Base-by-base conservation (phyloP, 2,113 vertebrate species). In the Rhabdornis inornatus region DNA sequence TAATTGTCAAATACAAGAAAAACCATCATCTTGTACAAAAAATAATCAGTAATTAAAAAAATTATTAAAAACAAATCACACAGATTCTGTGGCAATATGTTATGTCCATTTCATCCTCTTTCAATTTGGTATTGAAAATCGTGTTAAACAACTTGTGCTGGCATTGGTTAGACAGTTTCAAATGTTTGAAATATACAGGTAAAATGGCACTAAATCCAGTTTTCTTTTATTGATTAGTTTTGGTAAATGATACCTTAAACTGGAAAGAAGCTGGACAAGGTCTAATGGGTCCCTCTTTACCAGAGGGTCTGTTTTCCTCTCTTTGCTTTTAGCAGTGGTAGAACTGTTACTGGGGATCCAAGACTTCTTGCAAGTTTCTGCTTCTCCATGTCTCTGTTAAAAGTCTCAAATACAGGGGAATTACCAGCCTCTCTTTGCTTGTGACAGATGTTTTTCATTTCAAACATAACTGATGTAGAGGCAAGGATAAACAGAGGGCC, bases 401-500 rank as follows among this genome's bases (percentile, higher is more conserved):
- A 95, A 77, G 39, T 66, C 55, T 85, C 78, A 88, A 37, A 92
- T 57, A 31, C 16, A 88, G 65, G 39, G 60, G 53, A 94, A 87
- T 59, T 72, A 85, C 78, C 63, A 80, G 55, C 45, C 30, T 94
- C 21, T 86, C 27, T 84, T 50, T 87, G 21, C 13, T 23, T 5
- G 16, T 55, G 63, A 72, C 66, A 95, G 47, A 78, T 64, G 42
- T 28, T 83, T 87, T 72, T 79, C 2, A 68, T 69, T 87, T 85
- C 45, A 21, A 86, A 79, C 18, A 17, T 59, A 53, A 70, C 24
- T 80, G 45, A 57, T 30, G 9, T 28, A 64, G 47, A 53, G 25
- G 33, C 11, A 57, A 77, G 28, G 23, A 75, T 57, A 95, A 90
- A 83, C 14, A 89, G 50, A 87, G 78, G 33, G 44, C 42, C 47